Evolutionary conservation across 37 sponge, comb jelly and placozoan species (phyloP), one percentile per base, ranked within the genome.

Genomic region (Spongilla lacustris): DNA sequence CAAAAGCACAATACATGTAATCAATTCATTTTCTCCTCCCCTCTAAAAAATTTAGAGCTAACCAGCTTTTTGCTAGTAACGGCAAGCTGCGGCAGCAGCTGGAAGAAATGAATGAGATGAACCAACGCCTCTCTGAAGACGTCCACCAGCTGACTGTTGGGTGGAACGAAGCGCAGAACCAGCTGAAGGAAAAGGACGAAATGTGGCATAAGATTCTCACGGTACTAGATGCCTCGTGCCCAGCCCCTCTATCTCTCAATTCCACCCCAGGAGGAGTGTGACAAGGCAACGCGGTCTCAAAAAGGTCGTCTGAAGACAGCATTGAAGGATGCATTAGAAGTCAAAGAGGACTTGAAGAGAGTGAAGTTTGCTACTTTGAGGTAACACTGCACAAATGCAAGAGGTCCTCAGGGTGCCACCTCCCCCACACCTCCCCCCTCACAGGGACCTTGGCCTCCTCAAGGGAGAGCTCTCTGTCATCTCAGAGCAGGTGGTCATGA

Each of bases 61-160:
- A 33, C 41, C 58, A 86, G 69, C 71, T 93, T n/a, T 41, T 74
- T 2, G 75, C 37, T 3, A 85, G 75, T 72, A 93, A 89, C 33
- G 37, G 69, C 12, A 76, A 77, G 19, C 83, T 93, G 9, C 74
- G 77, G 0, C 26, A 89, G 28, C 84, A 93, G 87, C 76, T 93
- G 69, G 82, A 82, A 19, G 87, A 93, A 31, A 30, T 69, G 27
- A 80, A 82, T 49, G 23, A 22, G 24, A 81, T 78, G 19, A 85
- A 77, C 49, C 4, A 35, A 32, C 68, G 82, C 12, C 86, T 92
- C 19, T 73, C 50, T 67, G 84, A 84, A 24, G 84, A 83, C 36
- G 92, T 91, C 10, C 71, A 78, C 58, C 76, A 79, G 66, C 88
- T 91, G 70, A 68, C 84, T 23, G 73, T 24, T 22, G 58, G 81